Conservation (phyloP, 2,888 invertebrate genomes). For the Acanthosepion pharaonis region DNA sequence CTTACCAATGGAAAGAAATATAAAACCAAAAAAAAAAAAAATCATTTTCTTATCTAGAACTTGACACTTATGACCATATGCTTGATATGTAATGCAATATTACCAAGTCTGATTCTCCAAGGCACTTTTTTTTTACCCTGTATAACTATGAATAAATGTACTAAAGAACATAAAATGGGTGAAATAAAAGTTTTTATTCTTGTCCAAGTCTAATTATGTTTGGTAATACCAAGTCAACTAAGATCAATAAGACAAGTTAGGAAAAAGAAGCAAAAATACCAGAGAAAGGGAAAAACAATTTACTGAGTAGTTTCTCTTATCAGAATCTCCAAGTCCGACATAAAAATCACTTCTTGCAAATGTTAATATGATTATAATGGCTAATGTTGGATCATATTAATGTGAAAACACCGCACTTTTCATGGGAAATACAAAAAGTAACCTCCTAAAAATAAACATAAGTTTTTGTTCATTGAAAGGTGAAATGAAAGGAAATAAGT, state of each 20-base stretch:
- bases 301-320: background rate
- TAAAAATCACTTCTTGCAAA: background rate
- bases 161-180: background rate
- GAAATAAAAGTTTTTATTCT: background rate
- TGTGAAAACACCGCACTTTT: background rate
- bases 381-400: background rate
- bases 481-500: background rate
- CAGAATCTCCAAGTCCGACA: background rate
- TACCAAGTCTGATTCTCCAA: background rate
- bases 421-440: background rate
- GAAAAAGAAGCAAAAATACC: background rate
- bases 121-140: background rate
- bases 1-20: background rate
- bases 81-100: background rate
- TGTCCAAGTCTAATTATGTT: background rate
- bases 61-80: slow-evolving; percentile 12
- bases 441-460: background rate
- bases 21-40: background rate
- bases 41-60: background rate
- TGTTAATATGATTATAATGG: slow-evolving; percentile 8
- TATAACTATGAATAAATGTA: background rate
- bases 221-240: background rate
- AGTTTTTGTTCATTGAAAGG: background rate
- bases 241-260: background rate
- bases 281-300: background rate